Conservation (phyloP, 1,140 invertebrate species). For the Drosophila athabasca region DNA sequence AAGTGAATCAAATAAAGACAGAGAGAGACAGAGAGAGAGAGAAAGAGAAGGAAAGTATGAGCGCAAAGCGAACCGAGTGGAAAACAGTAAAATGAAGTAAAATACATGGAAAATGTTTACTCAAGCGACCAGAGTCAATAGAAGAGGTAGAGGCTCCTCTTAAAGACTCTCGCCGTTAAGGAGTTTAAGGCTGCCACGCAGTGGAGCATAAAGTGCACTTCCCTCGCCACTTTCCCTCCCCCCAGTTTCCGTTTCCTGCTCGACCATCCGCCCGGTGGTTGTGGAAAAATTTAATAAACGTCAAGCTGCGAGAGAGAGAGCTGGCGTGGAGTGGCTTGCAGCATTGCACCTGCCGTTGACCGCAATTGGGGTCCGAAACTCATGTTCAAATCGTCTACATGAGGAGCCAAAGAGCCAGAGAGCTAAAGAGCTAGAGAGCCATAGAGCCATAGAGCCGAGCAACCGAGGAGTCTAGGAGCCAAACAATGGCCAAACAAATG, state of each 20-base stretch:
- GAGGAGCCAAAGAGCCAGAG: too few species aligned
- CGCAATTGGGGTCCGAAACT: slow-evolving; percentile 30
- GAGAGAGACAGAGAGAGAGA: neutral
- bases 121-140: slow-evolving; percentile 47
- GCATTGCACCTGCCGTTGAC: slow-evolving; percentile 50
- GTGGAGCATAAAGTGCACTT: slow-evolving; percentile 43
- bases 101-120: slow-evolving; percentile 39
- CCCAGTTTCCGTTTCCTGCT: slow-evolving; percentile 5
- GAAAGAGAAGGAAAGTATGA: too few species aligned
- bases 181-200: slow-evolving; percentile 45
- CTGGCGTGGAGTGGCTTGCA: slow-evolving; percentile 4
- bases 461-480: neutral
- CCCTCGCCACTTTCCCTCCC: neutral
- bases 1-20: slow-evolving; percentile 42
- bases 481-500: slow-evolving; percentile 8
- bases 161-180: slow-evolving; percentile 36
- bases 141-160: slow-evolving; percentile 4
- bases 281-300: slow-evolving; percentile 69
- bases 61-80: slow-evolving; percentile 24
- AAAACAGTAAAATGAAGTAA: slow-evolving; percentile 56
- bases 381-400: neutral
- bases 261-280: slow-evolving; percentile 9
- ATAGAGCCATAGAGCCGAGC: too few species aligned
- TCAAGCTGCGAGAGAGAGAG: slow-evolving; percentile 41
- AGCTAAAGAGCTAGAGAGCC: too few species aligned